Base-by-base conservation (phyloP, 1,140 invertebrate genomes). In the Eupristina koningsbergeri region DNA sequence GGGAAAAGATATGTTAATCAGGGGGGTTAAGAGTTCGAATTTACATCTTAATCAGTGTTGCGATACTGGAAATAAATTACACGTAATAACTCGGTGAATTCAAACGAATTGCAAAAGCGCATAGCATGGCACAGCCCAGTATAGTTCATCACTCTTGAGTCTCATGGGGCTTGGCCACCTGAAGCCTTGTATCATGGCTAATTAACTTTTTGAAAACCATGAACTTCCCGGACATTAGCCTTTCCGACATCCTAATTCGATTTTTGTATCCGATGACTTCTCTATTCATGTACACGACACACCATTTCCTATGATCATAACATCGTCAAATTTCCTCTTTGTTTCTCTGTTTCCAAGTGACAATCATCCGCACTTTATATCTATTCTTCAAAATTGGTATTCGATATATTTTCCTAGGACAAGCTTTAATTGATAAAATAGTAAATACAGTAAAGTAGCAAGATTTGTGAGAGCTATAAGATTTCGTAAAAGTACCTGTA, bases 181-280 rank as follows among this genome's bases (percentile, higher is more conserved):
- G 88, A 88, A 88, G 87, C 88, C 86, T 90, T 47, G 67, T 90
- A 91, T 89, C 89, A 92, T 91, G 91, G 88, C 90, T 91, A 92
- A 92, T 92, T 92, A 92, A 92, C 90, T 91, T 89, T 91, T 91
- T 91, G 91, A 91, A 88, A 91, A 91, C 88, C 89, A 88, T 89
- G 89, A 86, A 39, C 87, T 91, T 88, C 88, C 86, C 88, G 88
- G 87, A 88, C 88, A 89, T 89, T 88, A 39, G 19, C 88, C 88
- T 86, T 92, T 92, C 91, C 91, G 91, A 91, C 90, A 86, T 90
- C 86, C 88, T 89, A 88, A 90, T 89, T 88, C 88, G 89, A 84
- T 89, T 91, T 89, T 90, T 87, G 86, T 86, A 78, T 86, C 87
- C 86, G 84, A 86, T 86, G 84, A 86, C 88, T 88, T 86, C 81